phyloP scores from a whole-genome alignment of 37 sponge, comb jelly and placozoan genomes.

The Oopsacas minuta region DNA sequence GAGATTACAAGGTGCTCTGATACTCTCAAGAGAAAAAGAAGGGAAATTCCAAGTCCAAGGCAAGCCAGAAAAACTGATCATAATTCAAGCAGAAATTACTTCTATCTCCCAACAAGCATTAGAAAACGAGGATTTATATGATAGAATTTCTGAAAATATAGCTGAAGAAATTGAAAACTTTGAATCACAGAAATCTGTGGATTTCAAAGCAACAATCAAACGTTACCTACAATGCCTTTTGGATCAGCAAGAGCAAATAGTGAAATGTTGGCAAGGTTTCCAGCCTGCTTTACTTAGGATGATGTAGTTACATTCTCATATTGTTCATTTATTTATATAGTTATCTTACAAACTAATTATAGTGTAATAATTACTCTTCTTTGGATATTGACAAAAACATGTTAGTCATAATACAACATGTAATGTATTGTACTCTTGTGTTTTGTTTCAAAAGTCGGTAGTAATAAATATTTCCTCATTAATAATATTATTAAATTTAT shows the following conservation, averaged over 20 bases:
- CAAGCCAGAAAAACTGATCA: neutral
- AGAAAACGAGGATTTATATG: conserved; percentile 5
- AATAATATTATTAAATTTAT: no score
- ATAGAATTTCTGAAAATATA: neutral
- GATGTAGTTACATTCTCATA: neutral
- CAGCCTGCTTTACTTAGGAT: neutral
- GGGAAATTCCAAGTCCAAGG: neutral
- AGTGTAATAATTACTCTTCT: no score
- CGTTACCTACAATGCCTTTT: neutral
- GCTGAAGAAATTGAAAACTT: conserved; percentile 10
- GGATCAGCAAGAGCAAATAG: neutral
- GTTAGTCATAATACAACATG: no score
- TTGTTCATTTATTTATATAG: no score
- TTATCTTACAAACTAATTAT: no score
- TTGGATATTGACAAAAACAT: no score
- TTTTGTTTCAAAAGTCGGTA: no score
- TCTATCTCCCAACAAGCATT: neutral
- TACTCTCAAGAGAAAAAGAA: neutral
- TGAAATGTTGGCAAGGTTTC: conserved; percentile 4
- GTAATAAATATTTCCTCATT: no score
- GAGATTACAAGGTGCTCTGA: neutral
- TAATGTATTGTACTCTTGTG: no score
- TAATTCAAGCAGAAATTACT: conserved; percentile 1
- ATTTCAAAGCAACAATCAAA: neutral
- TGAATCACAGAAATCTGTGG: neutral